Evolutionary conservation across 2,797 vertebrate species (phyloP).

Genomic region (Odontamblyopus rebecca): DNA sequence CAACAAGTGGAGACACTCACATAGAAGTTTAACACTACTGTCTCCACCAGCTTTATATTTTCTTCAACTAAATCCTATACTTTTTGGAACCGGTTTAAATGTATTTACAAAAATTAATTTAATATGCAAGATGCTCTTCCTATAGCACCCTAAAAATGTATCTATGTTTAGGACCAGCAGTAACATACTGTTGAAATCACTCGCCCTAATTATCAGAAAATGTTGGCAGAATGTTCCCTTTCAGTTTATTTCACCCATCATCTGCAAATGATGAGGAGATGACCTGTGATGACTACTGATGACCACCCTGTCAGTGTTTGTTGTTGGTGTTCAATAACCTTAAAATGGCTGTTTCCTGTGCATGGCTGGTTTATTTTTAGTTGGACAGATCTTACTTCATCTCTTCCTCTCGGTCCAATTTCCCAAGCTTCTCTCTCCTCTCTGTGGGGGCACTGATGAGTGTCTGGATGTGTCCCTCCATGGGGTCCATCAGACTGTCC

Average conservation of each 20-base stretch:
- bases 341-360: neutral
- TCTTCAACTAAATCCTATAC: neutral
- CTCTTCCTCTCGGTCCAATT: constrained; percentile 20
- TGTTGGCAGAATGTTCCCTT: too few relatives aligned
- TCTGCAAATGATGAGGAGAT: neutral
- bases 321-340: constrained; percentile 1
- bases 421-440: constrained; percentile 18
- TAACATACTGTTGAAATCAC: too few relatives aligned
- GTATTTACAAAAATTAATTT: too few relatives aligned
- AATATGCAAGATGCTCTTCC: too few relatives aligned
- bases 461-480: constrained; percentile 46
- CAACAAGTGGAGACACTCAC: neutral
- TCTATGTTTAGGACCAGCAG: too few relatives aligned
- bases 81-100: too few relatives aligned
- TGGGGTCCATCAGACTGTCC: constrained; percentile 32
- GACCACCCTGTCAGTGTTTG: neutral
- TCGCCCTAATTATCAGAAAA: too few relatives aligned
- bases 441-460: constrained; percentile 43
- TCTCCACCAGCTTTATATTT: neutral
- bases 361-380: constrained; percentile 1
- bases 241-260: neutral
- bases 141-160: too few relatives aligned
- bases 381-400: neutral
- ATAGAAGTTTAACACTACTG: neutral
- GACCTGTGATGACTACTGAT: neutral